Percentiles rank a stretch among this genome's conserved stretches.
Evolutionary conservation across 2,888 invertebrate genomes (phyloP).

Genomic region (Mesorhabditis belari): DNA sequence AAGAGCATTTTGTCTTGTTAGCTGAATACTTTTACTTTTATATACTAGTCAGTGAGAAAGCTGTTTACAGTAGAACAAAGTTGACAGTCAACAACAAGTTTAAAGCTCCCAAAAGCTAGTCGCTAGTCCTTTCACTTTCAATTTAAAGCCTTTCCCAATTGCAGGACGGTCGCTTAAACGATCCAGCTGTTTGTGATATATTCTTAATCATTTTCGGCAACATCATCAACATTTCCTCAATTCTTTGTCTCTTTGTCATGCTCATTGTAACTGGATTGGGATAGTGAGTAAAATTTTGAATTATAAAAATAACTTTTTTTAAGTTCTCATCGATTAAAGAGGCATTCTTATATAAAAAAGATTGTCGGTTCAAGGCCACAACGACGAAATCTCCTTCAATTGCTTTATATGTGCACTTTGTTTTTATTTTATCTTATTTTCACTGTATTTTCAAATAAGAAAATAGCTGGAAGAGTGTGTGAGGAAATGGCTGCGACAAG

Average conservation of each 20-base stretch:
- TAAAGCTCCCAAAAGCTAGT: not conserved
- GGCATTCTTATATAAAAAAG: not conserved
- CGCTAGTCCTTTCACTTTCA: not conserved
- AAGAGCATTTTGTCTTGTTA: too few species aligned
- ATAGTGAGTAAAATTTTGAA: constrained; percentile 13
- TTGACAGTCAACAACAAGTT: not conserved
- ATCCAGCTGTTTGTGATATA: constrained; percentile 16
- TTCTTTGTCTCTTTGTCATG: constrained; percentile 12
- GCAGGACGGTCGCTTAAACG: constrained; percentile 13
- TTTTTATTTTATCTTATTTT: constrained; percentile 12
- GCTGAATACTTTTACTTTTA: too few species aligned
- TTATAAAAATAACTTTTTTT: constrained; percentile 3
- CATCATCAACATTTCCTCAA: constrained; percentile 13
- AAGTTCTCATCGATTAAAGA: too few species aligned
- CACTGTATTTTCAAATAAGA: constrained; percentile 8
- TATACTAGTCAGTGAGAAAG: not conserved
- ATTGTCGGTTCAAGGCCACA: not conserved
- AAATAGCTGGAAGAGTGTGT: constrained; percentile 5
- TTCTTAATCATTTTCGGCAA: constrained; percentile 12
- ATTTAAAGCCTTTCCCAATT: not conserved
- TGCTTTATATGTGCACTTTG: constrained; percentile 1
- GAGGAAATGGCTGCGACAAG: constrained; percentile 13
- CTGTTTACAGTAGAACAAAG: not conserved
- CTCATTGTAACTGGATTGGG: constrained; percentile 3
- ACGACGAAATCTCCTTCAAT: not conserved